These are phyloP conservation scores for Bos indicus DNA, from an alignment of 2,113 vertebrate genomes.

Conservation along the genomic window DNA sequence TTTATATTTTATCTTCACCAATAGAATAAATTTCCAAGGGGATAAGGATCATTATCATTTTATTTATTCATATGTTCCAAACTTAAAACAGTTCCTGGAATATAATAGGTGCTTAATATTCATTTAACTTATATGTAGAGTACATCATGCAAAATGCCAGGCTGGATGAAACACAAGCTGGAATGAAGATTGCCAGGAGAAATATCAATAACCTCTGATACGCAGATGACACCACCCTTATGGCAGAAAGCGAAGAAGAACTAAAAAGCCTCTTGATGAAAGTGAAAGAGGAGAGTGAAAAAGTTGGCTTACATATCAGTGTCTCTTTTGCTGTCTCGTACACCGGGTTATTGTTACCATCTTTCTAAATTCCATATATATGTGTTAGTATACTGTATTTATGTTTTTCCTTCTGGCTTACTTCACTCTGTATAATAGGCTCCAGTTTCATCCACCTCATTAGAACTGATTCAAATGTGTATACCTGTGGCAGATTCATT, in stretches of 20 bases:
- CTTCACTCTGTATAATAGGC: too few species aligned
- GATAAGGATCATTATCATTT: not conserved
- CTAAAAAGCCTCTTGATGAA: not conserved
- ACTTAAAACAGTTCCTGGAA: not conserved
- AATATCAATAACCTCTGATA: not conserved
- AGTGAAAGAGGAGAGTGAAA: not conserved
- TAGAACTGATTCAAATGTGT: too few species aligned
- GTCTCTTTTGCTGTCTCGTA: too few species aligned
- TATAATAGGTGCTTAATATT: not conserved
- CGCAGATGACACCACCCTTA: not conserved
- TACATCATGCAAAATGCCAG: not conserved
- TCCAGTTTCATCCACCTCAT: too few species aligned
- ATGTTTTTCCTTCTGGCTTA: too few species aligned
- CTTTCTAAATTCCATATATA: too few species aligned
- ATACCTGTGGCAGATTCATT: too few species aligned
- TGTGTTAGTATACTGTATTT: too few species aligned
- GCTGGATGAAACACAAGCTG: not conserved
- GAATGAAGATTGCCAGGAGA: not conserved
- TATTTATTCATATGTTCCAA: not conserved
- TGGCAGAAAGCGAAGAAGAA: not conserved
- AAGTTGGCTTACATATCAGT: not conserved
- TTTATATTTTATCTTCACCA: not conserved
- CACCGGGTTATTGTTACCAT: too few species aligned
- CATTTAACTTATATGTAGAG: not conserved
- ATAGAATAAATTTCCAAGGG: not conserved